Evolutionary conservation across 2,113 vertebrate species (phyloP), one percentile per base, ranked within the genome.

Genomic region (Hippocampus barbouri): DNA sequence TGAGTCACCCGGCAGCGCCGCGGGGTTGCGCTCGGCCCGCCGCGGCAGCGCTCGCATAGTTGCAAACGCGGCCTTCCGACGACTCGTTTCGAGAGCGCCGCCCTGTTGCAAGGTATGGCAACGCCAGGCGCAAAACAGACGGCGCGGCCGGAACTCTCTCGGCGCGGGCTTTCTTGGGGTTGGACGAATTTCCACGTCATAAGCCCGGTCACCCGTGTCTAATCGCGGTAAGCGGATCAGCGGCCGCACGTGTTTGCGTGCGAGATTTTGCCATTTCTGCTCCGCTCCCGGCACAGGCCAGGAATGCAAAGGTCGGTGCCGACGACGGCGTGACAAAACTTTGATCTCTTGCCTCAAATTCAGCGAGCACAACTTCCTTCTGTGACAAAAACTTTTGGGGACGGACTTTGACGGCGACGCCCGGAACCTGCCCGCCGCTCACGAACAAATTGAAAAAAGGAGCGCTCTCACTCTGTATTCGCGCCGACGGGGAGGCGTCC

Each of bases 211-310:
- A 82, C 85, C 87, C 80, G 59, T 72, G 81, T 61, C 62, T 86
- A 85, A 84, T 83, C 85, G 72, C 68, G 23, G 57, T 85, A 88
- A 89, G 85, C 73, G 80, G 85, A 81, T 89, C 77, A 81, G 61
- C 74, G 78, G 69, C 64, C 18, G 61, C 71, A 63, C 15, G 14
- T 71, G 45, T 45, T 62, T 23, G 67, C 70, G 8, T 77, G 70
- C 62, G 68, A 56, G 60, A 11, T 53, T 78, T 49, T 72, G 63
- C 67, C 25, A 23, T 66, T 75, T 66, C 68, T 57, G 69, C 54
- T 41, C 30, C 6, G 53, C 71, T 25, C 63, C 59, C 47, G 11
- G 62, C 67, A 75, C 84, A 78, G 67, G 71, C 78, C 79, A 74
- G 61, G 59, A 83, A 79, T 71, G 64, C 68, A 57, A 65, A 72